phyloP scores from a whole-genome alignment of 2,888 invertebrate species.

The Andrena bicolor region DNA sequence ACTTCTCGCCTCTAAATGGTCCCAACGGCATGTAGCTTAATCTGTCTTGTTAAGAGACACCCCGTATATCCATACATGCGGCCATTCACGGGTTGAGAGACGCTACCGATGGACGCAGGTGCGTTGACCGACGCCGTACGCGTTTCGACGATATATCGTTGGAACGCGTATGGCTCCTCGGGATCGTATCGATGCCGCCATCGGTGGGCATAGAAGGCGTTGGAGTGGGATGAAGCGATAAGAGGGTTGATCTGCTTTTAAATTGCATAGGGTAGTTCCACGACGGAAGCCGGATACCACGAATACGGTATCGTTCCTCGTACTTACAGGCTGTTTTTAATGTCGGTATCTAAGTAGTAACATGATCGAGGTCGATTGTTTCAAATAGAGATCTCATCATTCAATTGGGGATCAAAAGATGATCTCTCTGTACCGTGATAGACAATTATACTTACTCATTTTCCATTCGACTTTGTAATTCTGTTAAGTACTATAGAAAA shows the following conservation, averaged over 20 bases:
- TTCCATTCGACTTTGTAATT: too few relatives aligned
- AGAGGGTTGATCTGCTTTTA: not conserved
- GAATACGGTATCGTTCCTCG: too few relatives aligned
- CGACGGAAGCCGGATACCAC: not conserved
- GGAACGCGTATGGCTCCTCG: not conserved
- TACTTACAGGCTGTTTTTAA: too few relatives aligned
- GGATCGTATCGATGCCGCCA: slow-evolving; percentile 17
- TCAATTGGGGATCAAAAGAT: too few relatives aligned
- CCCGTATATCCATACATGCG: slow-evolving; percentile 11
- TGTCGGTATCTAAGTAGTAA: too few relatives aligned
- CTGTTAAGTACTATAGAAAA: too few relatives aligned
- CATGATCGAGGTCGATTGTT: too few relatives aligned
- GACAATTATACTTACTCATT: too few relatives aligned
- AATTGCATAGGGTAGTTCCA: not conserved
- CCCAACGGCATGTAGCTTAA: too few relatives aligned
- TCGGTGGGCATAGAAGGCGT: not conserved
- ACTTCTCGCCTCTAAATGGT: not conserved
- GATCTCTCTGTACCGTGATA: too few relatives aligned
- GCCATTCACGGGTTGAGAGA: slow-evolving; percentile 18
- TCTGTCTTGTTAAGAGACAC: not conserved
- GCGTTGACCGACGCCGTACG: slow-evolving; percentile 18
- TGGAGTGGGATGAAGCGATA: not conserved
- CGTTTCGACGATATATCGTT: slow-evolving; percentile 4
- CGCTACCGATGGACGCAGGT: slow-evolving; percentile 29
- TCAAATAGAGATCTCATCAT: too few relatives aligned